Base-by-base conservation (phyloP, 2,888 invertebrate species). In the Rosalia funebris region DNA sequence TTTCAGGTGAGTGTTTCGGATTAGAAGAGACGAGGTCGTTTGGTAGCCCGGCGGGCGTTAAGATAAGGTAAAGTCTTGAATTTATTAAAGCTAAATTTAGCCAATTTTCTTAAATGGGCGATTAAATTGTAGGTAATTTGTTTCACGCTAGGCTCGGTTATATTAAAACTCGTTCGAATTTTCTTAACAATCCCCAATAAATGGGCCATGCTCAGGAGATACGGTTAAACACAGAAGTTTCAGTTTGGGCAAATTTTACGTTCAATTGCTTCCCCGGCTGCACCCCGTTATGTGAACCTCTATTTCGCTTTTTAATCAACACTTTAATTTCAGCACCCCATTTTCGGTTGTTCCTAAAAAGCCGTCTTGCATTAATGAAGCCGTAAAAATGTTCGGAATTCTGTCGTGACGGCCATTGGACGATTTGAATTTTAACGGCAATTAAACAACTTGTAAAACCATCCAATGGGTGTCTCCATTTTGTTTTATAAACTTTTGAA, bases 11-110 rank as follows among this genome's bases (percentile, higher is more conserved):
- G 77, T 77, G 48, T 52, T 63, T 54, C 44, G 68, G 68, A 69
- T 70, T 68, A 69, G 54, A 59, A 48, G 48, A 59, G 61, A 58
- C 63, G 55, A 63, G 59, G 50, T 64, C 68, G 63, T 69, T 69
- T 59, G 66, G 70, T 66, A 60, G 71, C 71, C 71, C 71, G 71
- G 71, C 66, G 67, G 72, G 66, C 76, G 71, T 74, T 74, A 73
- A 79, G 80, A 80, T 79, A 81, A 81, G 81, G 80, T 80, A 80
- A 80, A 79, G 78, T 78, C 78, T 75, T 71, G 77, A 80, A 81
- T 81, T 79, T 81, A 81, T 80, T 78, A 77, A 76, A 75, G 77
- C 75, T 76, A 76, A 80, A 80, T 80, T 81, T 78, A 76, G 75
- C 79, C 79, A 80, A 81, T 80, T 81, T 81, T 78, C 81, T 76